Evolutionary conservation across 2,797 vertebrate species (phyloP), one percentile per base, ranked within the genome.

Genomic region (Hyperoplus lanceolatus): DNA sequence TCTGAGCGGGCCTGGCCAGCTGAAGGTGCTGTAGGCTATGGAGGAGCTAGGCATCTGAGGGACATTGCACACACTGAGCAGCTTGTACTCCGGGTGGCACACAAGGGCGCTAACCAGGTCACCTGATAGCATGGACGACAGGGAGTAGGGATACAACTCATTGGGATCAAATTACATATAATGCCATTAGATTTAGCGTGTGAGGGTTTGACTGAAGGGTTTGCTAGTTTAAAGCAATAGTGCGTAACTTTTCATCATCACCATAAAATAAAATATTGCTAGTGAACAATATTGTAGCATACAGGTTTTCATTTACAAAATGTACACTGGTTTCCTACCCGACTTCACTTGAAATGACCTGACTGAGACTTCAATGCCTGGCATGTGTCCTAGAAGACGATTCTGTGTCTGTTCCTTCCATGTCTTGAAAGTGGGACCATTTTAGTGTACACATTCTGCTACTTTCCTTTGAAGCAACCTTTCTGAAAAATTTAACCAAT

Each of bases 61-160:
- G 89, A 99, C 96, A 64, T 95, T 97, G 58, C 94, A 87, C 61
- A 99, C 61, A 21, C 95, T 96, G 79, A 99, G 93, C 89, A 99
- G 92, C 94, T 98, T 98, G 92, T 97, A 97, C 85, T 99, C 98
- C 0, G 97, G 97, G 80, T 99, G 98, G 49, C 97, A 97, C 6
- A 96, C 94, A 57, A 99, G 92, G 0, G 90, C 58, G 68, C 96
- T 95, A 94, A 97, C 93, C 78, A 99, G 55, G 75, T 98, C 97
- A 84, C 97, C 98, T 99, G 89, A 41, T 50, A 56, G 16, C 29
- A 3, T 29, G 29, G 21, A 21, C 21, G 21, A 21, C 21, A 21
- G 21, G 21, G 21, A 21, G 21, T 21, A 21, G 21, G 21, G 21
- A 21, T 21, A 29, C 29, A 29, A 29, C 29, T 29, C 29, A 29